These are phyloP conservation scores for Castor canadensis DNA, from an alignment of 2,113 vertebrate genomes.

Conservation along the genomic window DNA sequence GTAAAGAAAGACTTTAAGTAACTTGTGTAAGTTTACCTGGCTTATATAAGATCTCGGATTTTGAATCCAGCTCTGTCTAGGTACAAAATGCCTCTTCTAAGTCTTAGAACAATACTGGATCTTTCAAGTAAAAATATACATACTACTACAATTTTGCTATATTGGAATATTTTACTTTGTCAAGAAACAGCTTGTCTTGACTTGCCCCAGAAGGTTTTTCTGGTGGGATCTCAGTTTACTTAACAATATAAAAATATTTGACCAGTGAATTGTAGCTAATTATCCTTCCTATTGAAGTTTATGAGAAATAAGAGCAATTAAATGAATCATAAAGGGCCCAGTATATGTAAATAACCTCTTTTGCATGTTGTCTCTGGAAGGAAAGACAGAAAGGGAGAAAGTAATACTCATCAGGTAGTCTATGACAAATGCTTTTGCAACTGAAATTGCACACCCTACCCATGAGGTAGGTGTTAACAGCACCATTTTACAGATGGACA, in stretches of 20 bases:
- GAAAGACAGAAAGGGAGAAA: background rate
- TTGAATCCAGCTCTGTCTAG: background rate
- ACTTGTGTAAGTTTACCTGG: background rate
- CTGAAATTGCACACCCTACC: background rate
- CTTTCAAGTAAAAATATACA: background rate
- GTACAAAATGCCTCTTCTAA: background rate
- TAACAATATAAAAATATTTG: background rate
- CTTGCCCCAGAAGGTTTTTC: background rate
- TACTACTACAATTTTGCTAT: background rate
- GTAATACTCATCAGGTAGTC: background rate
- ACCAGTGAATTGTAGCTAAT: background rate
- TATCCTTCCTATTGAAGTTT: background rate
- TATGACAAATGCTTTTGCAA: background rate
- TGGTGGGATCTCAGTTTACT: background rate
- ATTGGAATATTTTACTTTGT: background rate
- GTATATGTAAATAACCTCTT: background rate
- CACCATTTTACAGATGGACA: background rate
- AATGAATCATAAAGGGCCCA: background rate
- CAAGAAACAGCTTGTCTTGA: background rate
- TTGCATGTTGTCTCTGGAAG: background rate
- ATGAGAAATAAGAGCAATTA: background rate
- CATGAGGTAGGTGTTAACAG: background rate
- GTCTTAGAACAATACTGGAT: background rate
- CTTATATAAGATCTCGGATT: background rate
- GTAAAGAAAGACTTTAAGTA: background rate